Conservation (phyloP, 1,140 invertebrate genomes). For the Sycophaga agraensis region DNA sequence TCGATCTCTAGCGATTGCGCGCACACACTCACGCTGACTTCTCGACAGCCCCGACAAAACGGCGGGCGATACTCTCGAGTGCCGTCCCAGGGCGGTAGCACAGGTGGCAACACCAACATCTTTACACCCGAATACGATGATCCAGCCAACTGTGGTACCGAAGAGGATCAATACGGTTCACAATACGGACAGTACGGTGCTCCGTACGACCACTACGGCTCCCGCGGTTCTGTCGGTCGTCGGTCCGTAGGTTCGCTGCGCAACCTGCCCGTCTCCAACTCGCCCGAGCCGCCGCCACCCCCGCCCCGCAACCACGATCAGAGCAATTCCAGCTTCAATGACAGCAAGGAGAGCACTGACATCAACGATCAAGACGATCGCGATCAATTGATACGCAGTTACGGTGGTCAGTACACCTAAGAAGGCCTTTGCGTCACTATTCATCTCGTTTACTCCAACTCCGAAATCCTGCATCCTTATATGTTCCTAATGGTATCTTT, state of each 20-base stretch:
- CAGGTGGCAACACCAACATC: conserved; percentile 54
- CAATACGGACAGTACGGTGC: conserved; percentile 79
- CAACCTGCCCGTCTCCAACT: conserved; percentile 66
- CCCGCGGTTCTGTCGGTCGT: conserved; percentile 74
- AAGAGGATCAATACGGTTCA: conserved; percentile 85
- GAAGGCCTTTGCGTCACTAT: too few relatives aligned
- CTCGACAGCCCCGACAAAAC: conserved; percentile 73
- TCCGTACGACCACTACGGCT: conserved; percentile 84
- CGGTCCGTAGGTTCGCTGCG: conserved; percentile 71
- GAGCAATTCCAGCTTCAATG: conserved; percentile 78
- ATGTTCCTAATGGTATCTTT: too few relatives aligned
- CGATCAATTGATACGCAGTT: conserved; percentile 72
- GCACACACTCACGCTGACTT: too few relatives aligned
- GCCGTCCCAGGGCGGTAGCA: conserved; percentile 53
- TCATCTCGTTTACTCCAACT: too few relatives aligned
- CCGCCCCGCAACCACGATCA: conserved; percentile 74
- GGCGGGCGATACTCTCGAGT: conserved; percentile 73
- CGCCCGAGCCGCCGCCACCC: conserved; percentile 82
- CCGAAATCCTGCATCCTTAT: too few relatives aligned
- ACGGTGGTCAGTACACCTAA: conserved; percentile 72
- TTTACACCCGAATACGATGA: conserved; percentile 82
- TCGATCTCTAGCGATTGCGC: too few relatives aligned
- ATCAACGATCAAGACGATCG: conserved; percentile 84
- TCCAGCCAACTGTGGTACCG: conserved; percentile 86
- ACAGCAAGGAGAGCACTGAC: conserved; percentile 89